Conservation (phyloP, 2,888 invertebrate genomes). For the Colostygia pectinataria region DNA sequence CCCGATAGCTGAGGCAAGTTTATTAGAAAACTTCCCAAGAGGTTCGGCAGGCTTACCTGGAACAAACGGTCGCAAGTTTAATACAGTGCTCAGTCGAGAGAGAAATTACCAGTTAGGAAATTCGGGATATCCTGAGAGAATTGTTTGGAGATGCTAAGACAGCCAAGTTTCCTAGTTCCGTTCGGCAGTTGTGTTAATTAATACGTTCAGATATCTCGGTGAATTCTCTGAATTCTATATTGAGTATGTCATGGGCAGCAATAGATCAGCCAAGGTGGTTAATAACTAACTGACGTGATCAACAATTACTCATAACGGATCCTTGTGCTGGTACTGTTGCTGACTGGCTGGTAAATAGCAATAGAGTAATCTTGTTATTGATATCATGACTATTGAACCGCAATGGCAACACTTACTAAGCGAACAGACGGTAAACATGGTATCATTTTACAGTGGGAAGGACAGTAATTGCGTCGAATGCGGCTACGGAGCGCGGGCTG, state of each 20-base stretch:
- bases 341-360: too few relatives aligned
- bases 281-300: too few relatives aligned
- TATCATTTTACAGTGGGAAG: slow-evolving; percentile 9
- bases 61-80: slow-evolving; percentile 32
- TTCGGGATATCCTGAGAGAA: not conserved
- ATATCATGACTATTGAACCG: not conserved
- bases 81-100: slow-evolving; percentile 14
- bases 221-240: too few relatives aligned
- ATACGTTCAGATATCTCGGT: too few relatives aligned
- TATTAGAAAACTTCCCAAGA: slow-evolving; percentile 18
- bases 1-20: slow-evolving; percentile 12
- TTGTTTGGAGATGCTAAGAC: not conserved
- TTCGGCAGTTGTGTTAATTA: not conserved
- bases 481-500: slow-evolving; percentile 12
- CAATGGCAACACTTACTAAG: not conserved
- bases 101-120: slow-evolving; percentile 6
- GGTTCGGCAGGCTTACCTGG: slow-evolving; percentile 30
- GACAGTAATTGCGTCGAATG: slow-evolving; percentile 21
- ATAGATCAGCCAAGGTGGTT: too few relatives aligned
- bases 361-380: too few relatives aligned
- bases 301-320: too few relatives aligned
- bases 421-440: not conserved
- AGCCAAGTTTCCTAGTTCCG: not conserved
- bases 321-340: too few relatives aligned
- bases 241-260: too few relatives aligned